These are phyloP conservation scores for Pangasius krempfi DNA, from an alignment of 2,797 vertebrate species.

Conservation along the genomic window DNA sequence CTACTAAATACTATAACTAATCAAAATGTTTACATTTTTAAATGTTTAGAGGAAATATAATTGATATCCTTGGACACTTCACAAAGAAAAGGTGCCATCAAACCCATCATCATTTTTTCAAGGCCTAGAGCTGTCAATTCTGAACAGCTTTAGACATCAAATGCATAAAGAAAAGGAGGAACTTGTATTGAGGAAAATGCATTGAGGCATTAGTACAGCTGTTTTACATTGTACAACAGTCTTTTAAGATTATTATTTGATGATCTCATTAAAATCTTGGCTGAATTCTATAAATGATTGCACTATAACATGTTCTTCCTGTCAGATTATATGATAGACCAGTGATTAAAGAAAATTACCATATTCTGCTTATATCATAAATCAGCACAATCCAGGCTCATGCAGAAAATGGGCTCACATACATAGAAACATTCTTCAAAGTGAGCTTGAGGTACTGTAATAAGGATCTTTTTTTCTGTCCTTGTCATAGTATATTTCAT, in stretches of 20 bases:
- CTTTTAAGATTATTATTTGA: not conserved
- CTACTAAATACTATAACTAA: not conserved
- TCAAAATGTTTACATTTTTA: not conserved
- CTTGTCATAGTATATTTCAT: not conserved
- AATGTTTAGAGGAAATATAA: not conserved
- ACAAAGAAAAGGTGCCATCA: not conserved
- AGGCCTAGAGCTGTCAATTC: not conserved
- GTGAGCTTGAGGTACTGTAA: not conserved
- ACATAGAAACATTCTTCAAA: not conserved
- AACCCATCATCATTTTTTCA: not conserved
- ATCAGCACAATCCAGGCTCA: not conserved
- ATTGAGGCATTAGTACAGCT: not conserved
- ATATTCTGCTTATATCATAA: not conserved
- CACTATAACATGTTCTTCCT: not conserved
- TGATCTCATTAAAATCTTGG: not conserved
- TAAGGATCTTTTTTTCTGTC: not conserved
- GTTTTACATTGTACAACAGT: not conserved
- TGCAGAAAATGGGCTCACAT: not conserved
- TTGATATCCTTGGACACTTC: not conserved
- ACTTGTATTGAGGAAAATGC: too few species aligned
- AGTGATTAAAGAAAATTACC: slow-evolving; percentile 2
- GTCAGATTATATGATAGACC: slow-evolving; percentile 2
- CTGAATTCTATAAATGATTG: not conserved
- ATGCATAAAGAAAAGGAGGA: not conserved
- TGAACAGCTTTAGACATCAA: not conserved